Percentiles rank a stretch among this genome's conserved stretches.
phyloP scores from a whole-genome alignment of 2,113 vertebrate species.

The Cyanocitta stelleri region DNA sequence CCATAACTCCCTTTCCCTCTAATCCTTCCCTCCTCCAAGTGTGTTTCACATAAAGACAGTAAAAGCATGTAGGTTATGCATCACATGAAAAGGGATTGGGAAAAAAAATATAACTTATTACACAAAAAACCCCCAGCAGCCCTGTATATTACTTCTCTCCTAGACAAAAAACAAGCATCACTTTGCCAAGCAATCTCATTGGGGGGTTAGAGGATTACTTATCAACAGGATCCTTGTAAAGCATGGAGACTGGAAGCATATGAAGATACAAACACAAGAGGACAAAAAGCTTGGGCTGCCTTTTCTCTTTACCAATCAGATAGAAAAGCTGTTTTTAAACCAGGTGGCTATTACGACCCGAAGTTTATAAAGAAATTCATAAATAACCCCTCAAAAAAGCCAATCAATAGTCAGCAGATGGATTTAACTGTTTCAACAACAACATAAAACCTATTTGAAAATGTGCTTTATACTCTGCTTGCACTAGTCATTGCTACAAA shows the following conservation, averaged over 20 bases:
- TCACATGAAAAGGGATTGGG: not conserved
- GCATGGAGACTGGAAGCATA: not conserved
- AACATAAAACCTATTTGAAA: slow-evolving; percentile 34
- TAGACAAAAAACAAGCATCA: not conserved
- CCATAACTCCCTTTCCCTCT: not conserved
- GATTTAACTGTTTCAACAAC: slow-evolving; percentile 38
- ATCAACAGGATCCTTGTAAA: not conserved
- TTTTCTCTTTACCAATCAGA: not conserved
- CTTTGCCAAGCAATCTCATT: not conserved
- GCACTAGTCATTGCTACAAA: not conserved
- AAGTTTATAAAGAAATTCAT: slow-evolving; percentile 51
- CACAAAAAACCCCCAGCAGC: not conserved
- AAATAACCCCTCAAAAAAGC: slow-evolving; percentile 28
- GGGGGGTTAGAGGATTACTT: not conserved
- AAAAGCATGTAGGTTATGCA: not conserved
- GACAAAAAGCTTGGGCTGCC: not conserved
- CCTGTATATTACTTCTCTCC: not conserved
- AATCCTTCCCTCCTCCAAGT: not conserved
- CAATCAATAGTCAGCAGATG: slow-evolving; percentile 16
- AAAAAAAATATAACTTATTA: not conserved
- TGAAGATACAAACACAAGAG: not conserved
- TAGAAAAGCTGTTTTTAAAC: slow-evolving; percentile 33
- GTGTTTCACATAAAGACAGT: not conserved
- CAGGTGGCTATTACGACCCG: slow-evolving; percentile 15
- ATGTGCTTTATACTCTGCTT: slow-evolving; percentile 14